Base-by-base conservation (phyloP, 2,888 invertebrate species). In the Mimumesa dahlbomi region DNA sequence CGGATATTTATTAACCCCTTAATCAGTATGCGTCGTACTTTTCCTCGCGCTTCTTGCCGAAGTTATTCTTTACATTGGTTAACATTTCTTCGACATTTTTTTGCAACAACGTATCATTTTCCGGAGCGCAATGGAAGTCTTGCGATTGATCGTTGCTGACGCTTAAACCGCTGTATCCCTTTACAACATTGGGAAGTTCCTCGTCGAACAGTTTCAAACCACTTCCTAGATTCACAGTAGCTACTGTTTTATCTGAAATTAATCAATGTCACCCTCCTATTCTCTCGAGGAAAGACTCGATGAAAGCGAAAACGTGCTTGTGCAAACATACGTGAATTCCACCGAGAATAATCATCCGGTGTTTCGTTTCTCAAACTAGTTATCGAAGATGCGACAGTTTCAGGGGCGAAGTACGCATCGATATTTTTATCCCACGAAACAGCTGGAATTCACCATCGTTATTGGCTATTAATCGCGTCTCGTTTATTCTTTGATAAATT, bases 181-280 rank as follows among this genome's bases (percentile, higher is more conserved):
- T 14, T 18, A 69, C 5, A 7, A 22, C 18, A n/a, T 18, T 16
- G 18, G 53, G 34, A 2, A 11, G n/a, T 34, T 62, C 66, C 22
- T 89, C 90, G n/a, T 91, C 90, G 72, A 93, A 93, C 73, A 93
- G 91, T 72, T 92, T 91, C n/a, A 91, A 89, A 7, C 92, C 92
- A 81, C 93, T 93, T 34, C 92, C 92, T 58, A 93, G 89, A 87
- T 93, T 91, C 3, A 93, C 89, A 0, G 85, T 85, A 83, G 92
- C 92, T 73, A 91, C 88, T 43, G 82, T 85, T 69, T 68, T 81
- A 19, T 67, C 87, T 85, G 25, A 18, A 61, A 59, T n/a, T 46
- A 14, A 48, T 21, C 7, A 25, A 25, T 3, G 25, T 25, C 7
- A 25, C 7, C n/a, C n/a, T n/a, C n/a, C n/a, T n/a, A n/a, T n/a